phyloP scores from a whole-genome alignment of 2,797 vertebrate species.

The Xiphorhynchus erythropygius region DNA sequence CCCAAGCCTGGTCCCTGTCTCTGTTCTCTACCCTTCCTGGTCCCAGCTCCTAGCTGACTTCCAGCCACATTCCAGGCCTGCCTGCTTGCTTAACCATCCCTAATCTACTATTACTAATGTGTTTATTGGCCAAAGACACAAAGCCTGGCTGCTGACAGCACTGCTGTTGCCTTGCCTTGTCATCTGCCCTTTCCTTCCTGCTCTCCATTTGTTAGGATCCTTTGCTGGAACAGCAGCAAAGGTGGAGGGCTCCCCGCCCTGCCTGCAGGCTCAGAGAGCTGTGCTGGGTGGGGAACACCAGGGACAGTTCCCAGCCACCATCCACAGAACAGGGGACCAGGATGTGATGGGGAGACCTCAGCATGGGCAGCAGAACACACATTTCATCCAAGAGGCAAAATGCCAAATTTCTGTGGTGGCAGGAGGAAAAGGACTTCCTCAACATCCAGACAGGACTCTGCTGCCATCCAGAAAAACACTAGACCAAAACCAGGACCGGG shows the following conservation, averaged over 20 bases:
- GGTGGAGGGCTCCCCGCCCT: not conserved
- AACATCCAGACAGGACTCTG: not conserved
- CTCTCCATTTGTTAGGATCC: not conserved
- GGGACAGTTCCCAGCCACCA: not conserved
- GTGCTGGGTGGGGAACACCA: not conserved
- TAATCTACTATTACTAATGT: not conserved
- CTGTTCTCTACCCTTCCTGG: not conserved
- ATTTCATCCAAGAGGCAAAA: not conserved
- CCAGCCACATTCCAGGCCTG: not conserved
- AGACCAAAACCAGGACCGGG: not conserved
- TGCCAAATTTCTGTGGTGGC: not conserved
- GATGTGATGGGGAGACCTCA: not conserved
- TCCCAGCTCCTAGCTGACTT: not conserved
- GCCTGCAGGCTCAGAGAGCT: fast-evolving
- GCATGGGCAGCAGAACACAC: not conserved
- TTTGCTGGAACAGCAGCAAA: not conserved
- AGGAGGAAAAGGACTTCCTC: not conserved
- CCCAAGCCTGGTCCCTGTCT: not conserved
- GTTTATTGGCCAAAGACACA: not conserved
- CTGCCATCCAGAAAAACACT: not conserved
- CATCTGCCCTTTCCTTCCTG: slow-evolving; percentile 14
- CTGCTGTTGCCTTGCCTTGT: not conserved
- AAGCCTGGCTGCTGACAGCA: not conserved
- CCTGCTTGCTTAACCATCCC: not conserved
- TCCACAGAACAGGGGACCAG: fast-evolving